Conservation (phyloP, 2,113 vertebrate species). For the Datnioides undecimradiatus region DNA sequence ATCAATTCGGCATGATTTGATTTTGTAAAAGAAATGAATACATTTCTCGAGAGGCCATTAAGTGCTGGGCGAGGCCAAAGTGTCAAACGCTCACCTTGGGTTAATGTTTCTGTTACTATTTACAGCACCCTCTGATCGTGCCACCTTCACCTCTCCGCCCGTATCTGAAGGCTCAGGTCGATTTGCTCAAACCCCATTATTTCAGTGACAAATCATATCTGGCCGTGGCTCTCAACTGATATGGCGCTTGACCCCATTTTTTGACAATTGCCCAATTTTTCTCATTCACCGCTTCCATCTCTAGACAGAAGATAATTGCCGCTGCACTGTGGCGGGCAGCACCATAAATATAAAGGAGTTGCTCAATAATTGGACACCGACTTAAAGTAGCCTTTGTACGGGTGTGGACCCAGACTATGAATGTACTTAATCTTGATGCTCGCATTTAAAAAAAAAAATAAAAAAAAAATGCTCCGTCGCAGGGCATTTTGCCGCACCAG, state of each 20-base stretch:
- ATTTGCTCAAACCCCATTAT: slow-evolving; percentile 68
- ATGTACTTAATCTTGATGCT: slow-evolving; percentile 58
- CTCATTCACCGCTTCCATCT: slow-evolving; percentile 55
- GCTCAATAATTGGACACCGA: slow-evolving; percentile 59
- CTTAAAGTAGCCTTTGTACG: slow-evolving; percentile 42
- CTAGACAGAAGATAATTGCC: slow-evolving; percentile 62
- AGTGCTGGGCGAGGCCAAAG: slow-evolving; percentile 51
- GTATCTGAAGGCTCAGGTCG: slow-evolving; percentile 60
- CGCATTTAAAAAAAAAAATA: slow-evolving; percentile 9
- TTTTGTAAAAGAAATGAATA: slow-evolving; percentile 71
- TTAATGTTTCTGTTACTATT: slow-evolving; percentile 71
- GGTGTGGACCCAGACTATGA: slow-evolving; percentile 39
- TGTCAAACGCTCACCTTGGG: slow-evolving; percentile 62
- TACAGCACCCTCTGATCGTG: slow-evolving; percentile 56
- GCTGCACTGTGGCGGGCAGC: slow-evolving; percentile 32
- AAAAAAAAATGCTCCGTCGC: slow-evolving; percentile 32
- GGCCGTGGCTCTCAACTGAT: slow-evolving; percentile 61
- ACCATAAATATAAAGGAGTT: slow-evolving; percentile 54
- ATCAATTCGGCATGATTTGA: slow-evolving; percentile 74
- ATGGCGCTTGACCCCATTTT: slow-evolving; percentile 75
- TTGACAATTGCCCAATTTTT: slow-evolving; percentile 64
- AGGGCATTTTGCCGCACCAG: slow-evolving; percentile 50
- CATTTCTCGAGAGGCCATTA: slow-evolving; percentile 61
- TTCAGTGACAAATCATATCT: slow-evolving; percentile 71
- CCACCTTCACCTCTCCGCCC: slow-evolving; percentile 53